These are phyloP conservation scores for Meiosimyza platycephala DNA, from an alignment of 2,888 invertebrate species.

Conservation along the genomic window DNA sequence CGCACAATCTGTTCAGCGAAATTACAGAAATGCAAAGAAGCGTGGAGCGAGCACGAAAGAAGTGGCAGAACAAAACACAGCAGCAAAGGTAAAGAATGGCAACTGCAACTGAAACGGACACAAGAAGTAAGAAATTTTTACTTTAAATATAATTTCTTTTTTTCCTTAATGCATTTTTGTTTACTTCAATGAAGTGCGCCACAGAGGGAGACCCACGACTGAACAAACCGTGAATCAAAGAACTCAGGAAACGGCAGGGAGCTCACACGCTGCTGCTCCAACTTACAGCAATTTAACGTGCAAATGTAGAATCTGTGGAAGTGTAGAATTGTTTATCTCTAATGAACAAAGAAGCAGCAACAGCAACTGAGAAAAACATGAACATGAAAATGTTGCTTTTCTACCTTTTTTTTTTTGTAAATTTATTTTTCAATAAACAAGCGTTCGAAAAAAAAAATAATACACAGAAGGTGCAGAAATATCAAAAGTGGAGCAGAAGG, in stretches of 20 bases:
- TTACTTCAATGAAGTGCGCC: conserved; percentile 10
- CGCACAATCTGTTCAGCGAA: conserved; percentile 53
- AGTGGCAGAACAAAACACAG: neutral
- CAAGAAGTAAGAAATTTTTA: neutral
- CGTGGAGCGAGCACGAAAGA: conserved; percentile 12
- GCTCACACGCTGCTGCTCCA: conserved; percentile 29
- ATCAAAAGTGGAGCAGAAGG: neutral
- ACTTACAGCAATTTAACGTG: conserved; percentile 48
- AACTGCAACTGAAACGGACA: neutral
- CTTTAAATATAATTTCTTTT: neutral
- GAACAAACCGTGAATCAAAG: conserved; percentile 25
- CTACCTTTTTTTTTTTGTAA: neutral
- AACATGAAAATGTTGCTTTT: conserved; percentile 19
- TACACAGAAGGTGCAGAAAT: neutral
- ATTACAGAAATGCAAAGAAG: conserved; percentile 33
- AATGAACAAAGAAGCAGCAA: conserved; percentile 25
- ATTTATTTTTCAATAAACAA: neutral
- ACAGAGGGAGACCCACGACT: neutral
- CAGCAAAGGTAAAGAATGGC: neutral
- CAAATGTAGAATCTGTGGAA: conserved; percentile 4
- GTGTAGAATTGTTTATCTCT: conserved; percentile 24
- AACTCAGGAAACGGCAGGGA: conserved; percentile 10
- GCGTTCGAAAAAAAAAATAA: neutral
- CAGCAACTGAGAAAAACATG: conserved; percentile 21
- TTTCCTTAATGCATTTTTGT: neutral